A percentile compares a stretch with the other conserved stretches of the same genome.
Evolutionary conservation across 2,888 invertebrate species (phyloP).

Genomic region (Crepidodera aurea): DNA sequence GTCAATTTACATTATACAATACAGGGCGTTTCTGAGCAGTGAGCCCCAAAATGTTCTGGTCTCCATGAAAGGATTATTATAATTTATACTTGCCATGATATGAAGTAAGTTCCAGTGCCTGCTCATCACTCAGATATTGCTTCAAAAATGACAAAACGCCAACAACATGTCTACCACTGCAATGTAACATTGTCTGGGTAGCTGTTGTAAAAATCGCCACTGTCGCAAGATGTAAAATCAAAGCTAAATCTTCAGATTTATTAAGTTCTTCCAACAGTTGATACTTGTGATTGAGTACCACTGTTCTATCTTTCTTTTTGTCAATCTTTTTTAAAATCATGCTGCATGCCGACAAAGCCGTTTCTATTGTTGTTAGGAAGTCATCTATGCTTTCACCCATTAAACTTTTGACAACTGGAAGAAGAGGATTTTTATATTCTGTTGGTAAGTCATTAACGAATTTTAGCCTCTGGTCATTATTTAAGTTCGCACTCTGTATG

Average conservation of each 20-base stretch:
- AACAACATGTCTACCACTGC: constrained; percentile 93
- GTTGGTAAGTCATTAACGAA: constrained; percentile 73
- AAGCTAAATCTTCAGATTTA: constrained; percentile 77
- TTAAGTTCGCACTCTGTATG: constrained; percentile 68
- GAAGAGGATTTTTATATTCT: constrained; percentile 73
- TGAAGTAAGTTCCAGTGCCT: constrained; percentile 69
- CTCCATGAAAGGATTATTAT: too few relatives aligned
- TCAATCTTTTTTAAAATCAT: constrained; percentile 88
- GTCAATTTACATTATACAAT: too few relatives aligned
- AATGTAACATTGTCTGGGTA: constrained; percentile 86
- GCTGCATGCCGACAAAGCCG: constrained; percentile 74
- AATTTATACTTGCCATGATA: constrained; percentile 83
- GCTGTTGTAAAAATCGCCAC: constrained; percentile 82
- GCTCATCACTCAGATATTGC: constrained; percentile 71
- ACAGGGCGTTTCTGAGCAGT: too few relatives aligned
- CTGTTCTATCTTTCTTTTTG: constrained; percentile 84
- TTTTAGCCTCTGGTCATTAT: constrained; percentile 74
- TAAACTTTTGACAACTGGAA: constrained; percentile 74
- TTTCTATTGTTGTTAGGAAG: constrained; percentile 79
- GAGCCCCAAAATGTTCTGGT: too few relatives aligned
- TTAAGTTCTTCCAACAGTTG: constrained; percentile 81
- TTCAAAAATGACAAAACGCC: constrained; percentile 78
- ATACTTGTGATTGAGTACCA: constrained; percentile 82
- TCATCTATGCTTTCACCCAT: constrained; percentile 77
- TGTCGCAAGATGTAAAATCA: constrained; percentile 79